Evolutionary conservation across 2,113 vertebrate species (phyloP).

Genomic region (Probosciger aterrimus): DNA sequence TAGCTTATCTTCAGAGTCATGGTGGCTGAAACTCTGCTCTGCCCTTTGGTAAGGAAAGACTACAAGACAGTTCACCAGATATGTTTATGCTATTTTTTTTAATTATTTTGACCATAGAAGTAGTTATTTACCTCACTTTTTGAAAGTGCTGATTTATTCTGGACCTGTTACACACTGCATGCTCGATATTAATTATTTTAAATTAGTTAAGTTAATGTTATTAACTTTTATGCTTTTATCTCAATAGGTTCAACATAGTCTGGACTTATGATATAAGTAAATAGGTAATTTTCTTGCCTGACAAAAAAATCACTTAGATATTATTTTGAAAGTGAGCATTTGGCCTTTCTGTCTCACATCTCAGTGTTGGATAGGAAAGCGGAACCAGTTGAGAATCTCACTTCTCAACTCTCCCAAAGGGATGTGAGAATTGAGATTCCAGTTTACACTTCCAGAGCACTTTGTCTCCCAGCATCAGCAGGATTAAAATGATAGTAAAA

Average conservation of each 20-base stretch:
- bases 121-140: not conserved
- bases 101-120: not conserved
- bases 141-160: not conserved
- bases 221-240: not conserved
- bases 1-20: not conserved
- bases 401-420: not conserved
- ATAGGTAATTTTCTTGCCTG: not conserved
- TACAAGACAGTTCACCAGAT: not conserved
- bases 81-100: not conserved
- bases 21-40: not conserved
- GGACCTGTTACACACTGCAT: too few relatives aligned
- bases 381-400: not conserved
- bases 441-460: not conserved
- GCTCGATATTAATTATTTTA: not conserved
- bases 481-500: not conserved
- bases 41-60: not conserved
- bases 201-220: not conserved
- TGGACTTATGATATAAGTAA: not conserved
- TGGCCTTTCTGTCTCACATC: not conserved
- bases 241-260: not conserved
- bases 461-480: not conserved
- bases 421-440: not conserved
- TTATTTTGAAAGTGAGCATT: not conserved
- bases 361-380: not conserved
- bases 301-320: not conserved